Evolutionary conservation across 2,797 vertebrate species (phyloP).

Genomic region (Acropternis orthonyx): DNA sequence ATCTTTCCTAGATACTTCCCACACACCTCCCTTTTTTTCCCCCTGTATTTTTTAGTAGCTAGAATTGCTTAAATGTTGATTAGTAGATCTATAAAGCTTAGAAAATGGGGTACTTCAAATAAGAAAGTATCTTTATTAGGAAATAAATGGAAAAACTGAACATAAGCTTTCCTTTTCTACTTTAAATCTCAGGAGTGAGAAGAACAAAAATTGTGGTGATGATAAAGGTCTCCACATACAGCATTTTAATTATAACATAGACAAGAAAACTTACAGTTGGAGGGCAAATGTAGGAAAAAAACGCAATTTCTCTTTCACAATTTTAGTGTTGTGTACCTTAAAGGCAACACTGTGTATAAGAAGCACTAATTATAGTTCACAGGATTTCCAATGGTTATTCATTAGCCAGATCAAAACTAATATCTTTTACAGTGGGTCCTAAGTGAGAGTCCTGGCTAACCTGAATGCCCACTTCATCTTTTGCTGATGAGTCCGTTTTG

Average conservation of each 20-base stretch:
- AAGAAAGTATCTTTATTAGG: neutral
- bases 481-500: neutral
- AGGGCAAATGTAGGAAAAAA: neutral
- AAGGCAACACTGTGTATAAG: neutral
- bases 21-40: accelerated
- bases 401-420: neutral
- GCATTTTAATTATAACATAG: neutral
- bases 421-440: neutral
- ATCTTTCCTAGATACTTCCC: neutral
- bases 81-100: neutral
- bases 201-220: neutral
- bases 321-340: neutral
- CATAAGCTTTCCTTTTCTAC: neutral
- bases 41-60: neutral
- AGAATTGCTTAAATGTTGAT: neutral
- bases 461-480: neutral
- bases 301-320: neutral
- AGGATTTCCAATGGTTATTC: neutral
- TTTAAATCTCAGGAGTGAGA: neutral
- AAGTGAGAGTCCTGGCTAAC: neutral
- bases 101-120: neutral
- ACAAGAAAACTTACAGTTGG: neutral
- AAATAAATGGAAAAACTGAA: neutral
- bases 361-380: neutral
- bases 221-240: neutral